These are phyloP conservation scores for Caenorhabditis drosophilae DNA, from an alignment of 2,888 invertebrate genomes.

Conservation along the genomic window DNA sequence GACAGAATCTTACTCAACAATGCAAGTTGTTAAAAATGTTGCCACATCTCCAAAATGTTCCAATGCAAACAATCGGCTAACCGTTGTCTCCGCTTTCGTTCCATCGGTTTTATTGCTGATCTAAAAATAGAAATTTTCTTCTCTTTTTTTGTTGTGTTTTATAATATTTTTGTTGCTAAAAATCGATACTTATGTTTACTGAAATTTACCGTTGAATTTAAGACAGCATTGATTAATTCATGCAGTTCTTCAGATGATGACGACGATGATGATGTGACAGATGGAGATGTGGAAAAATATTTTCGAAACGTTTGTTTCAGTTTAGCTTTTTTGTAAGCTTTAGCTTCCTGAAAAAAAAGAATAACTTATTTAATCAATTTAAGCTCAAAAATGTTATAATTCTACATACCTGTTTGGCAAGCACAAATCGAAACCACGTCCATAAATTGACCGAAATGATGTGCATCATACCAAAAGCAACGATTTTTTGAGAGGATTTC, in stretches of 20 bases:
- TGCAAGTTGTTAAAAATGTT: conserved; percentile 65
- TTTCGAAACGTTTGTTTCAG: conserved; percentile 40
- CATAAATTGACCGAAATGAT: conserved; percentile 65
- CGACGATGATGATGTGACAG: conserved; percentile 26
- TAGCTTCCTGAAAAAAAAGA: conserved; percentile 29
- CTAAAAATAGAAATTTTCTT: too few relatives aligned
- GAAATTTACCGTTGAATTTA: conserved; percentile 23
- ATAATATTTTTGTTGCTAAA: background rate
- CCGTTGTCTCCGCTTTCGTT: conserved; percentile 19
- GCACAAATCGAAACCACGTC: conserved; percentile 68
- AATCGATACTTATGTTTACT: conserved; percentile 4
- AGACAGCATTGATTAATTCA: conserved; percentile 23
- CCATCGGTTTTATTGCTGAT: conserved; percentile 17
- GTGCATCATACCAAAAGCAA: conserved; percentile 67
- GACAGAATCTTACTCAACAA: conserved; percentile 51
- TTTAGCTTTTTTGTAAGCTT: conserved; percentile 37
- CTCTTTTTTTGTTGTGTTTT: too few relatives aligned
- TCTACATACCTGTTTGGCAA: conserved; percentile 58
- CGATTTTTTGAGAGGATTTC: conserved; percentile 51
- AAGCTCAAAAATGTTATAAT: background rate
- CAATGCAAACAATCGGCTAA: conserved; percentile 50
- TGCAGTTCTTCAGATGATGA: conserved; percentile 28
- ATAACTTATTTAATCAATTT: conserved; percentile 4
- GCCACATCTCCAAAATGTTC: conserved; percentile 67
- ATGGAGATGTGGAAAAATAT: conserved; percentile 21